Evolutionary conservation across 2,113 vertebrate species (phyloP).

Genomic region (Phrynosoma blainvillii): DNA sequence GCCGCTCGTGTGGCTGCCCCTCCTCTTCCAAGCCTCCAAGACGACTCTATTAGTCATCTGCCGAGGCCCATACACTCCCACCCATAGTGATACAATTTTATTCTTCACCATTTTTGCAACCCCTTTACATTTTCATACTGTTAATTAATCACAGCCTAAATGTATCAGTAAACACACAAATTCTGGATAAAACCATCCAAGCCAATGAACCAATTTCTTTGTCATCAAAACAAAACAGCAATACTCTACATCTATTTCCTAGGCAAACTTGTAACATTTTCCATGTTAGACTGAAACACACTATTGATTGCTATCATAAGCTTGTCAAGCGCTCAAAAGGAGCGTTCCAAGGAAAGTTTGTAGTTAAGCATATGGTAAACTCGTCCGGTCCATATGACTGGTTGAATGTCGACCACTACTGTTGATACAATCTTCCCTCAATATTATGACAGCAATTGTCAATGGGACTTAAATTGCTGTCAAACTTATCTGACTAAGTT

Average conservation of each 20-base stretch:
- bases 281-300: slow-evolving; percentile 69
- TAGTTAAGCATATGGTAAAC: slow-evolving; percentile 83
- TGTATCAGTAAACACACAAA: not conserved
- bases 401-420: slow-evolving; percentile 86
- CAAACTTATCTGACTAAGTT: slow-evolving; percentile 83
- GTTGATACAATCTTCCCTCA: slow-evolving; percentile 83
- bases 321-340: slow-evolving; percentile 81
- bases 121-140: slow-evolving; percentile 52
- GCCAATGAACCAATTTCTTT: slow-evolving; percentile 26
- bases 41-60: no score
- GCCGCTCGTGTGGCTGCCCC: no score
- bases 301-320: slow-evolving; percentile 79
- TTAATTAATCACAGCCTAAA: slow-evolving; percentile 50
- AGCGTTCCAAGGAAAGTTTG: slow-evolving; percentile 81
- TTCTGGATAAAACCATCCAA: slow-evolving; percentile 35
- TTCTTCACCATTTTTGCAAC: slow-evolving; percentile 17
- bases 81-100: no score
- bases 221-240: slow-evolving; percentile 42
- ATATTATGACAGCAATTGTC: slow-evolving; percentile 87
- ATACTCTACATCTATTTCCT: slow-evolving; percentile 41
- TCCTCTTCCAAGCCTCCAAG: no score
- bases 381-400: slow-evolving; percentile 86
- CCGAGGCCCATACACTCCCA: no score
- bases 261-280: slow-evolving; percentile 52
- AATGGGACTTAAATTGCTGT: slow-evolving; percentile 87